These are phyloP conservation scores for Gymnothorax reevesii DNA, from an alignment of 2,797 vertebrate species.

Conservation along the genomic window DNA sequence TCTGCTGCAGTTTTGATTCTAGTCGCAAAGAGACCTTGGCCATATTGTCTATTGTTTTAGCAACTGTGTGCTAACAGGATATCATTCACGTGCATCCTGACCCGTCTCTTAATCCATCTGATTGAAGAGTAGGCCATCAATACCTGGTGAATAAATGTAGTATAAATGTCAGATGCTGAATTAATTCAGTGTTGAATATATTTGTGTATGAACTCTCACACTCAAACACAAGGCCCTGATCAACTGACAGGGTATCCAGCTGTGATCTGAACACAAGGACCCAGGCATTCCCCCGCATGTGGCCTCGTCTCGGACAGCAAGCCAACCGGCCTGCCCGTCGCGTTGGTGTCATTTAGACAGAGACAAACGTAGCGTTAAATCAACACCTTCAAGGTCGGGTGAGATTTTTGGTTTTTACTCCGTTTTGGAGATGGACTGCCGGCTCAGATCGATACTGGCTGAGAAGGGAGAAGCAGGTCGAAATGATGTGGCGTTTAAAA, in stretches of 20 bases:
- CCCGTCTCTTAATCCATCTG: too few species aligned
- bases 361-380: conserved; percentile 42
- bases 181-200: background rate
- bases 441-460: conserved; percentile 41
- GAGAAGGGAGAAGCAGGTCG: conserved; percentile 45
- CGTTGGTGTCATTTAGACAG: conserved; percentile 22
- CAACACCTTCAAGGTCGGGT: conserved; percentile 44
- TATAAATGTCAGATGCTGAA: background rate
- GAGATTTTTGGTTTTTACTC: conserved; percentile 34
- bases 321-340: background rate
- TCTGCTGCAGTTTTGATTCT: too few species aligned
- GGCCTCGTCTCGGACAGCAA: conserved; percentile 29
- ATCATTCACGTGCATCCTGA: too few species aligned
- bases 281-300: conserved; percentile 19
- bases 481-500: conserved; percentile 38
- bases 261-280: background rate
- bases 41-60: too few species aligned
- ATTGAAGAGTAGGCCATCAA: too few species aligned
- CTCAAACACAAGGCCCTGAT: background rate
- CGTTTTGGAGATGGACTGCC: conserved; percentile 18
- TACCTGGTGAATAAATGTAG: background rate
- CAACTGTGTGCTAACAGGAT: too few species aligned
- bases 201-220: background rate
- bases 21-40: too few species aligned
- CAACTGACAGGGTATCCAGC: background rate